Evolutionary conservation across 2,797 vertebrate species (phyloP), one percentile per base, ranked within the genome.

Genomic region (Poecilia picta): DNA sequence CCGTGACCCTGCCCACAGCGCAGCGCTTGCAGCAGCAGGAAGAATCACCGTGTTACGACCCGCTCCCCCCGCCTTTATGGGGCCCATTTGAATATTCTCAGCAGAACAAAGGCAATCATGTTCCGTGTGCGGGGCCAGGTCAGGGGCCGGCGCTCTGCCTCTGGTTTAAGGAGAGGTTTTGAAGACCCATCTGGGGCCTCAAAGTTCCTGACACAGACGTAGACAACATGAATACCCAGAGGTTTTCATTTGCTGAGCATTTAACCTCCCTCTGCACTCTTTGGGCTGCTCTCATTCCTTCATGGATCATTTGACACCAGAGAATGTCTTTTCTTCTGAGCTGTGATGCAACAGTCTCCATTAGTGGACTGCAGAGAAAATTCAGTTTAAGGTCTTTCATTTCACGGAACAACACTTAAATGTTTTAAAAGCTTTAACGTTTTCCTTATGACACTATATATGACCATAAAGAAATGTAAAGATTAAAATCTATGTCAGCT

Each of bases 11-110:
- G 95, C 91, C 94, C 95, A 43, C 41, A 39, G 8, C 73, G 90
- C 95, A 90, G 96, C 96, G 95, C 96, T 96, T 95, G 94, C 87
- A 95, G 95, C 97, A 95, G 95, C 96, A 95, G 96, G 96, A 96
- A 95, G 95, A 95, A 97, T 96, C 95, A 91, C 0, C 88, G 95
- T 95, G 96, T 95, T 95, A 92, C 91, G 97, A 98, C 97, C 97
- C 94, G 90, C 93, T 94, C 94, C 94, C 95, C 76, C 11, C 73
- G 94, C 96, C 93, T 95, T 96, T 94, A 96, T 96, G 95, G 94
- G 96, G 96, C 95, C 89, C 72, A 96, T 97, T 97, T 93, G 85
- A 93, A 95, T 94, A 92, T 95, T 88, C 88, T 80, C 5, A 57
- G 59, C 90, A 92, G 90, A 91, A 93, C 93, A 94, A 91, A 92